Base-by-base conservation (phyloP, 2,113 vertebrate species). In the Thalassoma bifasciatum region DNA sequence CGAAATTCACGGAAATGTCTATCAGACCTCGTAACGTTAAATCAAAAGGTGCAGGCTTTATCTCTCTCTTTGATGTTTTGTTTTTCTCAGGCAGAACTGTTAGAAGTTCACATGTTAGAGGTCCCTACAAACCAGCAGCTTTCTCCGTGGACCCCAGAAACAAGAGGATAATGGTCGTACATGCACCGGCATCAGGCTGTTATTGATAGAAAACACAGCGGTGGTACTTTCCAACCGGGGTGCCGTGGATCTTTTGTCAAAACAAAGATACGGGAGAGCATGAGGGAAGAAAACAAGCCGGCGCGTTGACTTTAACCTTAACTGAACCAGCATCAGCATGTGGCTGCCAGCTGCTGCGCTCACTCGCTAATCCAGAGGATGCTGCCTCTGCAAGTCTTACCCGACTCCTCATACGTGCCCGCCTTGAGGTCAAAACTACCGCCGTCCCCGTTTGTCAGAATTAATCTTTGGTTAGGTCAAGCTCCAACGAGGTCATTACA, bases 301-400 rank as follows among this genome's bases (percentile, higher is more conserved):
- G 52, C 19, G 16, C 59, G 63, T 54, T 19, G 81, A 60, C 59
- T 84, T 54, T 79, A 69, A 76, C 84, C 80, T 91, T 36, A 90
- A 66, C 50, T 79, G 82, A 92, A 85, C 87, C 79, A 12, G 61
- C 60, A 58, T 63, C 75, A 79, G 77, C 82, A 85, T 82, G 81
- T 83, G 88, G 78, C 79, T 70, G 77, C 81, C 86, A 88, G 81
- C 82, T 80, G 78, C 63, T 74, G 66, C 8, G 61, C 47, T 12
- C 22, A 16, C 66, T 83, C 22, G 16, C 66, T 84, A 81, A 84
- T 87, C 80, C 64, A 56, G 74, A 79, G 14, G 53, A 66, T 61
- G 72, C 78, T 71, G 73, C 60, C 77, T 64, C 70, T 59, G 65
- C 62, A 79, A 53, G 66, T 82, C 53, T 47, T 77, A 3, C 21